Evolutionary conservation across 2,113 vertebrate species (phyloP), one percentile per base, ranked within the genome.

Genomic region (Petromus typicus): DNA sequence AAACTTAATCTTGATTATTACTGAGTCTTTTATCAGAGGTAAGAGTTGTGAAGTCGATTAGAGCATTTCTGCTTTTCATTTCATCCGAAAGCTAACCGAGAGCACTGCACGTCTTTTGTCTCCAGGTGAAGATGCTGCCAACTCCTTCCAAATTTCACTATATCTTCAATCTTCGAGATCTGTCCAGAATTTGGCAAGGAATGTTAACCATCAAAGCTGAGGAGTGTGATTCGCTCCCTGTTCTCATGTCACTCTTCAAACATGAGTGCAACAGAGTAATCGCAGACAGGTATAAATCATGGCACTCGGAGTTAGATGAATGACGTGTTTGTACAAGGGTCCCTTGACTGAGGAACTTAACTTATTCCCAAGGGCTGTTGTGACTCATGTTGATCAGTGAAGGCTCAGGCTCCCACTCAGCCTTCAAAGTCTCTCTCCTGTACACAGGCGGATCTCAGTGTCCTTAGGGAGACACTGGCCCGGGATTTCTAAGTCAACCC

Each of bases 141-240:
- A 99, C 98, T 22, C 98, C 98, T 89, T 98, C 98, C 82, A 99
- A 99, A 97, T 99, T 99, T 67, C 98, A 99, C 94, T 99, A 99
- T 43, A 98, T 99, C 96, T 99, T 99, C 96, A 99, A 98, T 95
- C 98, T 99, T 89, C 97, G 98, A 94, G 99, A 99, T 73, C 98
- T 99, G 85, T 99, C 98, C 90, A 98, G 98, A 97, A 98, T 99
- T 95, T 99, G 99, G 99, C 99, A 99, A 98, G 99, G 98, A 95
- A 99, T 99, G 98, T 89, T 99, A 95, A 96, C 85, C 51, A 95
- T 99, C 93, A 98, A 97, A 73, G 97, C 98, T 3, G 98, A 98
- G 1, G 98, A 99, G 82, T 99, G 98, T 61, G 5, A 27, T 3
- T 93, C 13, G 1, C 13, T 86, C 13, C 11, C 30, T 64, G 5